Conservation (phyloP, 2,888 invertebrate species). For the Chloroclysta siterata region DNA sequence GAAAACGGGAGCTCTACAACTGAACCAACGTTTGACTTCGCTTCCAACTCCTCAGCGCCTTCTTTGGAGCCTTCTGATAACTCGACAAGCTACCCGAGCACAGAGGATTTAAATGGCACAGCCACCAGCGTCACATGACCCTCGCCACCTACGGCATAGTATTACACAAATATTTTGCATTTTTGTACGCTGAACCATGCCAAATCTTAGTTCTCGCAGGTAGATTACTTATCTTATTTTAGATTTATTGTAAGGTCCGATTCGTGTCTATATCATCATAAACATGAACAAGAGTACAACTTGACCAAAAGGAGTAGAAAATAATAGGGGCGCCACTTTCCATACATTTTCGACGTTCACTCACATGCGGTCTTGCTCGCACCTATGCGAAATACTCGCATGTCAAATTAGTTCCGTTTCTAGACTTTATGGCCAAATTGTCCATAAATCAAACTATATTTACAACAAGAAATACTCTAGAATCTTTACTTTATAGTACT, state of each 20-base stretch:
- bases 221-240: conserved; percentile 3
- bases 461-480: not conserved
- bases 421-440: no score
- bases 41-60: conserved; percentile 7
- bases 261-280: not conserved
- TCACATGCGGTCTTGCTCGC: no score
- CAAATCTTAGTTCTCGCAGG: conserved; percentile 22
- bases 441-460: not conserved
- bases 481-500: not conserved
- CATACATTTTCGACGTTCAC: no score
- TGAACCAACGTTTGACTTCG: conserved; percentile 16
- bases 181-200: conserved; percentile 36
- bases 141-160: conserved; percentile 23
- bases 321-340: no score
- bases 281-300: no score
- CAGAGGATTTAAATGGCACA: conserved; percentile 27
- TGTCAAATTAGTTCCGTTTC: no score
- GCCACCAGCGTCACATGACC: conserved; percentile 60
- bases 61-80: conserved; percentile 7
- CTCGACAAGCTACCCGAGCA: conserved; percentile 32
- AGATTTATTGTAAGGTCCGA: conserved; percentile 5
- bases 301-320: no score
- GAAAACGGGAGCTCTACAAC: conserved; percentile 29
- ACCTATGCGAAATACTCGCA: no score
- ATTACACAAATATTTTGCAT: conserved; percentile 34